These are phyloP conservation scores for Menidia menidia DNA, from an alignment of 2,797 vertebrate species.

Conservation along the genomic window DNA sequence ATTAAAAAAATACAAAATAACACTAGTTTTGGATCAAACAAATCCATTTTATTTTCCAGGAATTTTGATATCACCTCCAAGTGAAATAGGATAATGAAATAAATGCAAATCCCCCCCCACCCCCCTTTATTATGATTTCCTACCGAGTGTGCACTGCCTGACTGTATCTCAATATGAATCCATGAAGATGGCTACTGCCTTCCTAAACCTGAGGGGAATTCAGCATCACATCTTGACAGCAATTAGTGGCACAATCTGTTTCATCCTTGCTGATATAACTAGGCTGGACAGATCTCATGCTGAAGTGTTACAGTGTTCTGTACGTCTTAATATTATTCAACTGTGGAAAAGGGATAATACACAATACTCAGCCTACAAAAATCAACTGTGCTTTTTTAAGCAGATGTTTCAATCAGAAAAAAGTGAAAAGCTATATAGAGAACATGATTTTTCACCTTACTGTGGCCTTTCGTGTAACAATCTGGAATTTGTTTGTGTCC, in stretches of 20 bases:
- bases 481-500: conserved; percentile 85
- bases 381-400: conserved; percentile 70
- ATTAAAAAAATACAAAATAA: conserved; percentile 35
- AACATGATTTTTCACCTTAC: conserved; percentile 89
- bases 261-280: conserved; percentile 77
- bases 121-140: conserved; percentile 70
- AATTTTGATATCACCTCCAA: conserved; percentile 45
- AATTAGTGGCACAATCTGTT: conserved; percentile 85
- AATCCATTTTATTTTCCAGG: conserved; percentile 44
- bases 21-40: conserved; percentile 30
- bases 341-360: conserved; percentile 73
- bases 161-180: conserved; percentile 79
- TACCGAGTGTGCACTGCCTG: conserved; percentile 53
- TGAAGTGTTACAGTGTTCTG: conserved; percentile 74
- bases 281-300: conserved; percentile 77
- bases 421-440: conserved; percentile 43
- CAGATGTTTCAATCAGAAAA: conserved; percentile 74
- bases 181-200: conserved; percentile 74
- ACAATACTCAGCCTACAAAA: conserved; percentile 70
- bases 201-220: conserved; percentile 76
- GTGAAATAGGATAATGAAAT: conserved; percentile 64
- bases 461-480: conserved; percentile 95
- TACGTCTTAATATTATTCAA: conserved; percentile 81
- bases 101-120: conserved; percentile 69
- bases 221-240: conserved; percentile 81